A percentile compares a stretch with the other conserved stretches of the same genome.
Conservation (phyloP, 2,113 vertebrate species). For the Muntiacus reevesi region DNA sequence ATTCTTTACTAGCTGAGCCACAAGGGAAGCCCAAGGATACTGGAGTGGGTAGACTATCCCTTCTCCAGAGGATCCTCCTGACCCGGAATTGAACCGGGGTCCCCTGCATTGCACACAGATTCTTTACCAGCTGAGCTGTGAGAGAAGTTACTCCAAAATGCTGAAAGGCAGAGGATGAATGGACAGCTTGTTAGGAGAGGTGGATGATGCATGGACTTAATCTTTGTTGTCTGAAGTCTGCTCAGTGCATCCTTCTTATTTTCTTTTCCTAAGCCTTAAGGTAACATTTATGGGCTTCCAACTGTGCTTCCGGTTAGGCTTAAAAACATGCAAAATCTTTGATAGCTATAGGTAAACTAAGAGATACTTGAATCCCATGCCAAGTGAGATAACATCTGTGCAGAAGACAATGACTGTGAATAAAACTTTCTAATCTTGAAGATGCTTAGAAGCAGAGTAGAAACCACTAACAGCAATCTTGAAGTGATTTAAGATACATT, state of each 20-base stretch:
- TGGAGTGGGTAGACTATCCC: background rate
- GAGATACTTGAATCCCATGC: background rate
- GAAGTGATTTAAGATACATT: background rate
- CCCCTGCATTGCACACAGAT: background rate
- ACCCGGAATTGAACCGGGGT: accelerated
- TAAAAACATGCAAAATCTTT: background rate
- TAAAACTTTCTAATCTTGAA: background rate
- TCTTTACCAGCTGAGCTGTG: background rate
- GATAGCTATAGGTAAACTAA: background rate
- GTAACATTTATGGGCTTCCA: background rate
- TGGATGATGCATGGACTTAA: accelerated
- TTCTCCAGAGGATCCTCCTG: background rate
- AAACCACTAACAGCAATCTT: background rate
- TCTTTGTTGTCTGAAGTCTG: background rate
- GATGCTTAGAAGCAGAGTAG: background rate
- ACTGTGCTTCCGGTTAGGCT: background rate
- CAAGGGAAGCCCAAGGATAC: background rate
- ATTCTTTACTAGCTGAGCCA: background rate
- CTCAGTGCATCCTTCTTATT: background rate
- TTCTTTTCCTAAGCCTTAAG: background rate
- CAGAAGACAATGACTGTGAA: background rate
- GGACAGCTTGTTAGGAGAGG: accelerated
- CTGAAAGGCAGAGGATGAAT: background rate
- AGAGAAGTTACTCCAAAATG: background rate
- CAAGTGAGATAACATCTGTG: background rate